Base-by-base conservation (phyloP, 2,797 vertebrate species). In the Malurus leucopterus region DNA sequence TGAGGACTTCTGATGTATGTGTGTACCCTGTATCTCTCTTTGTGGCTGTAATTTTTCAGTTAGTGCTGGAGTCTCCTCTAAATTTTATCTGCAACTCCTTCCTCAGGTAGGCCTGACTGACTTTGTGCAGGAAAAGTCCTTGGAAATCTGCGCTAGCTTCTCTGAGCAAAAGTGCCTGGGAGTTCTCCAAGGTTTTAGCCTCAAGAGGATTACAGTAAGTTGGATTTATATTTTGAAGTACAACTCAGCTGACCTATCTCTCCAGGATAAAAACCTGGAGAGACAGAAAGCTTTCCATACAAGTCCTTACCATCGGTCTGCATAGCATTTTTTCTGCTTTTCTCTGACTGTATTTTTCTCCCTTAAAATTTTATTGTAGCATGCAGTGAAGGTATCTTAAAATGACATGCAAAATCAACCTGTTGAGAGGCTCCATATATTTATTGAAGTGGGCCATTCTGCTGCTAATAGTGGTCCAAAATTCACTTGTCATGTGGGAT, bases 171-270 rank as follows among this genome's bases (percentile, higher is more conserved):
- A 92, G 44, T 40, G 32, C 46, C 74, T 70, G 53, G 34, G 44
- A 79, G 9, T 75, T 89, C n/a, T 89, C 26, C 74, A 64, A 72
- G 30, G 32, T 40, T 81, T 92, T 77, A 72, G 43, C 64, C 41
- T 83, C 30, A 2, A 27, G 41, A 91, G 49, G 63, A 72, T 83
- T 85, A 61, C 84, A 86, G 93, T 94, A 92, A 94, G 89, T 93
- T 92, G 3, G 22, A 67, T 91, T 89, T 91, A 38, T 78, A 6
- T 78, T 74, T 78, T 46, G 32, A 79, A 79, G 36, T 88, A 38
- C 54, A 62, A 7, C 7, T 64, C 29, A 41, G 30, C 41, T 82
- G 71, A 51, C 30, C 36, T 70, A 13, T 17, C 22, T 61, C 26
- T 67, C 11, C 13, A 36, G 34, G 15, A 43, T 55, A 70, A 78